Conservation (phyloP, 2,113 vertebrate genomes). For the Cebidichthys violaceus region DNA sequence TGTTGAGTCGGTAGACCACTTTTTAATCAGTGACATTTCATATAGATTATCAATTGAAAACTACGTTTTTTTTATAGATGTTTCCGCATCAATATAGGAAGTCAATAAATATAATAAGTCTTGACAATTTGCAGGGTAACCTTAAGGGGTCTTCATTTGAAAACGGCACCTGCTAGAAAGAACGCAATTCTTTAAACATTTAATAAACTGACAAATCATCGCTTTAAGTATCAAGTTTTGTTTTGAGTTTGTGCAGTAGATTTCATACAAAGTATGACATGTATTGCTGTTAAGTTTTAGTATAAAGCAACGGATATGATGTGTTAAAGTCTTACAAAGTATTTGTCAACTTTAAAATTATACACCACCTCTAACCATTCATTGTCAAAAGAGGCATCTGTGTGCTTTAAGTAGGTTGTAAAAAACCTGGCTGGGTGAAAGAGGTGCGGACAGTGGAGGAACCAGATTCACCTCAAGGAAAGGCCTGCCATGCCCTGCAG, state of each 20-base stretch:
- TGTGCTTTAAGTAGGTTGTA: neutral
- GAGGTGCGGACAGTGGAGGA: slow-evolving; percentile 26
- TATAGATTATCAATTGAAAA: neutral
- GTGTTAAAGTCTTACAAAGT: neutral
- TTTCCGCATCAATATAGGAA: neutral
- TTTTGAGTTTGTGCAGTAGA: neutral
- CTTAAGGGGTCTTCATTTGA: too few species aligned
- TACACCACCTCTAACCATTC: neutral
- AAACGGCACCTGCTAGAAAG: neutral
- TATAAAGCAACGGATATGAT: neutral
- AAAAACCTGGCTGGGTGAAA: slow-evolving; percentile 19
- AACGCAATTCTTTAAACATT: neutral
- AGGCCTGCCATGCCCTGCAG: slow-evolving; percentile 42
- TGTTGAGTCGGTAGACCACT: neutral
- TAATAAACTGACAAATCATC: neutral
- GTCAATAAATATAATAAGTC: too few species aligned
- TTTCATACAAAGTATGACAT: neutral
- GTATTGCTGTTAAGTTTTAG: neutral
- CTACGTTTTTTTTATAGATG: neutral
- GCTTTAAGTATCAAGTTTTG: neutral
- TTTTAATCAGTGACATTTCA: neutral
- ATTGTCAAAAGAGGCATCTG: neutral
- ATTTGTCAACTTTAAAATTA: neutral
- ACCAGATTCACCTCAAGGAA: slow-evolving; percentile 32
- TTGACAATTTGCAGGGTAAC: neutral